Conservation (phyloP, 2,797 vertebrate genomes). For the Eospalax fontanierii region DNA sequence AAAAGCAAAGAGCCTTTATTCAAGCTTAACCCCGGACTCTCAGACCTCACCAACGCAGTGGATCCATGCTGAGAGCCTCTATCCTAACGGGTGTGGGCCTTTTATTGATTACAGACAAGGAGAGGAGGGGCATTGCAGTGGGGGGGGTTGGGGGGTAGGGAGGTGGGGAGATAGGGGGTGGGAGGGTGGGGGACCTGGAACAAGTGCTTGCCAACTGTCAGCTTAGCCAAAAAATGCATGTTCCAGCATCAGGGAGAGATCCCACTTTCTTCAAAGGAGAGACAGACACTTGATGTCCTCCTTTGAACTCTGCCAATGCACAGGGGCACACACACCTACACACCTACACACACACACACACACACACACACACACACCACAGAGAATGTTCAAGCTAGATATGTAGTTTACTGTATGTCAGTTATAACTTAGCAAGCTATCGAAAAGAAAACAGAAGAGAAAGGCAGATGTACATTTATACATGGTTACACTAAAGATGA, state of each 20-base stretch:
- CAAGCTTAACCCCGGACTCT: no score
- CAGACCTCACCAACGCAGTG: no score
- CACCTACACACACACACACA: no score
- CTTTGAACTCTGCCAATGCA: not conserved
- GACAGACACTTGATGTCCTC: not conserved
- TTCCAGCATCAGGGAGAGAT: not conserved
- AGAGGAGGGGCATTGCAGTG: no score
- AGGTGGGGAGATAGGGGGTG: not conserved
- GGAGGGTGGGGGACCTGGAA: no score
- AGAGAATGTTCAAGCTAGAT: not conserved
- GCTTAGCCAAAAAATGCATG: not conserved
- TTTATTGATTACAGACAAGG: no score
- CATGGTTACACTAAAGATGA: not conserved
- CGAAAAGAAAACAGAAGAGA: not conserved
- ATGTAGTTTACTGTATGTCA: not conserved
- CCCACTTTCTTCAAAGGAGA: not conserved
- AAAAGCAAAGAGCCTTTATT: no score
- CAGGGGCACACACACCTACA: not conserved
- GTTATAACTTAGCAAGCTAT: not conserved
- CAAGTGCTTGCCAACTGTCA: not conserved
- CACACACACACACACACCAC: no score
- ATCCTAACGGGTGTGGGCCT: no score
- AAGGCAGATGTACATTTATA: not conserved
- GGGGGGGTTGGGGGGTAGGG: no score
- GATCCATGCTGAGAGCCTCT: no score